Conservation (phyloP, 2,797 vertebrate species). For the Epinephelus coioides region DNA sequence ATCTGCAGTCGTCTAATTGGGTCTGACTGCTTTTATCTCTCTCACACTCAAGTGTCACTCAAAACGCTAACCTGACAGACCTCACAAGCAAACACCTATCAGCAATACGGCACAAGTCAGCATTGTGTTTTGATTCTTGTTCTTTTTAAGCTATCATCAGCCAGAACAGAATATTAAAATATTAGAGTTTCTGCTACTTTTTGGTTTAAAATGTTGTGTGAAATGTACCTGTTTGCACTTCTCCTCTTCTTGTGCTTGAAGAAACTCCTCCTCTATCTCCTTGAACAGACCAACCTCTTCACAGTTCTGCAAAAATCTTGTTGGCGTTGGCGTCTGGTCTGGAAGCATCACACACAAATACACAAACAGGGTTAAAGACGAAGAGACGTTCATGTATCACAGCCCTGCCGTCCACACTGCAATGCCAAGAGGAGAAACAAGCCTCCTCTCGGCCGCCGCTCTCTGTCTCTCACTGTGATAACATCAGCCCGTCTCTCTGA, state of each 20-base stretch:
- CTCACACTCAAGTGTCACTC: conserved; percentile 53
- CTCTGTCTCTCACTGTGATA: conserved; percentile 63
- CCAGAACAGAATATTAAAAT: not conserved
- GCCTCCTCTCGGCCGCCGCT: conserved; percentile 37
- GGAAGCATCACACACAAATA: conserved; percentile 45
- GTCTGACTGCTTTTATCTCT: conserved; percentile 53
- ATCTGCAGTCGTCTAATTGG: conserved; percentile 61
- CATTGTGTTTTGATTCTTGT: not conserved
- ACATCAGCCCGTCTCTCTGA: conserved; percentile 73
- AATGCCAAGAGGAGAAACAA: conserved; percentile 30
- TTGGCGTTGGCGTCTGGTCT: conserved; percentile 98
- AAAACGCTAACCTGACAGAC: conserved; percentile 41
- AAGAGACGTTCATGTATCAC: no score
- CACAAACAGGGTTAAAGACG: not conserved
- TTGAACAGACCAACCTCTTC: conserved; percentile 98
- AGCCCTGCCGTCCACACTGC: not conserved
- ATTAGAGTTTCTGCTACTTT: not conserved
- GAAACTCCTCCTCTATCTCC: conserved; percentile 97
- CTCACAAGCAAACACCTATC: conserved; percentile 21
- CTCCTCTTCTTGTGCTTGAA: conserved; percentile 93
- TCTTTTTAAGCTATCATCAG: not conserved
- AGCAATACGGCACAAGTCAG: not conserved
- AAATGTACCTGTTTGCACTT: conserved; percentile 90
- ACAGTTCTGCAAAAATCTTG: conserved; percentile 97
- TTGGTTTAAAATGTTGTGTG: not conserved